These are phyloP conservation scores for Pachycephala philippinensis DNA, from an alignment of 2,113 vertebrate genomes.

Conservation along the genomic window DNA sequence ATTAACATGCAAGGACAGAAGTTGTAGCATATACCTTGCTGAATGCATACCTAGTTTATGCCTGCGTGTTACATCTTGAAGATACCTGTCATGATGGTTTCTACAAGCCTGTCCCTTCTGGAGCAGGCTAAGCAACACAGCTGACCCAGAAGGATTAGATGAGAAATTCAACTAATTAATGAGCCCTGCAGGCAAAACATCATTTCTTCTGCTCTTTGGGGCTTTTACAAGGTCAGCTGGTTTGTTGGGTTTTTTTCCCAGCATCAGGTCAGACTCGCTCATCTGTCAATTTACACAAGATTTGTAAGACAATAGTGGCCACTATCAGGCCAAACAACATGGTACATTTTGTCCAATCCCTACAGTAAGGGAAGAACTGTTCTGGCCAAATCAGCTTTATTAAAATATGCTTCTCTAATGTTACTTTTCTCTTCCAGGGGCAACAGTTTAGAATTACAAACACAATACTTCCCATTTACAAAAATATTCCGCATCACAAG, in stretches of 20 bases:
- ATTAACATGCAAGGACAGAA: not conserved
- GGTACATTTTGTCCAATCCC: not conserved
- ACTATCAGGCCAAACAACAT: not conserved
- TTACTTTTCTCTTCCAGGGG: not conserved
- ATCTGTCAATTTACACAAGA: not conserved
- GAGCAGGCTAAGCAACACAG: not conserved
- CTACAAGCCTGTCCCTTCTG: slow-evolving; percentile 4
- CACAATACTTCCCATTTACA: not conserved
- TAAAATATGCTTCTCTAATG: not conserved
- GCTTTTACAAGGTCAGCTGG: slow-evolving; percentile 45
- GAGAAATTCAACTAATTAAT: slow-evolving; percentile 57
- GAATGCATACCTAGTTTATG: not conserved
- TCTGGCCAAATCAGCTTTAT: not conserved
- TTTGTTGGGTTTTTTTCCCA: not conserved
- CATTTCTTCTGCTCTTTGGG: slow-evolving; percentile 39
- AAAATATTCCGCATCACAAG: not conserved
- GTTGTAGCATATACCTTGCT: not conserved
- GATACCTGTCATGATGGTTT: not conserved
- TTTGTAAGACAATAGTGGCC: not conserved
- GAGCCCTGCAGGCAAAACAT: slow-evolving; percentile 36
- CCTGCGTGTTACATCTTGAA: not conserved
- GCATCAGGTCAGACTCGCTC: not conserved
- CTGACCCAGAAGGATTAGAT: slow-evolving; percentile 45
- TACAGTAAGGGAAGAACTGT: not conserved
- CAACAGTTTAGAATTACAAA: not conserved